Percentiles rank a stretch among this genome's conserved stretches.
Conservation (phyloP, 1,140 invertebrate species). For the Tribolium madens region DNA sequence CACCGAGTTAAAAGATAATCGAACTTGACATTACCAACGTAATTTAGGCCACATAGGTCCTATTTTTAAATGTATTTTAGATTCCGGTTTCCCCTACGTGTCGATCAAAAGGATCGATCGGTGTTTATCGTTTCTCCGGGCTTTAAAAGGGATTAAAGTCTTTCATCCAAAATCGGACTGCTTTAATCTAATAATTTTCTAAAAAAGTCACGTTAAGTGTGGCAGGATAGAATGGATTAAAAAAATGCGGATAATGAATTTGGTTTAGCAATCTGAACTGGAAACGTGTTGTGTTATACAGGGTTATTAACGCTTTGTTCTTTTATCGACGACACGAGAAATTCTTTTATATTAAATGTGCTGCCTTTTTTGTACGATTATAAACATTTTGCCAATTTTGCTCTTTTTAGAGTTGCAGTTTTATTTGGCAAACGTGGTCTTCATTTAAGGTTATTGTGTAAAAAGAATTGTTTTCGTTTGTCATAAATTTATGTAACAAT, state of each 20-base stretch:
- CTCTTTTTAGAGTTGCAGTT: not conserved
- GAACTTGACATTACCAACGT: constrained; percentile 21
- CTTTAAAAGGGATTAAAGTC: constrained; percentile 37
- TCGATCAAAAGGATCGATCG: constrained; percentile 30
- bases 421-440: not conserved
- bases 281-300: not conserved
- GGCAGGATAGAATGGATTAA: not conserved
- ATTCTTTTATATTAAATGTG: not conserved
- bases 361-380: not conserved
- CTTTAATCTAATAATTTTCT: constrained; percentile 32
- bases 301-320: not conserved
- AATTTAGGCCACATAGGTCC: constrained; percentile 32
- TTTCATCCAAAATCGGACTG: constrained; percentile 30
- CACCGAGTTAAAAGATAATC: constrained; percentile 23
- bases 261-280: constrained; percentile 14
- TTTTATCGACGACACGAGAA: not conserved
- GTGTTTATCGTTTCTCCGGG: constrained; percentile 26
- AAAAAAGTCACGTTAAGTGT: constrained; percentile 28
- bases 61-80: constrained; percentile 24
- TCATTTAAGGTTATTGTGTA: no score
- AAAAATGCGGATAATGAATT: constrained; percentile 24
- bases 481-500: no score
- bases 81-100: constrained; percentile 36
- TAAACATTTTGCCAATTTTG: not conserved
- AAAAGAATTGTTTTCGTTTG: no score